phyloP scores from a whole-genome alignment of 2,888 invertebrate species.

The Mamestra brassicae region DNA sequence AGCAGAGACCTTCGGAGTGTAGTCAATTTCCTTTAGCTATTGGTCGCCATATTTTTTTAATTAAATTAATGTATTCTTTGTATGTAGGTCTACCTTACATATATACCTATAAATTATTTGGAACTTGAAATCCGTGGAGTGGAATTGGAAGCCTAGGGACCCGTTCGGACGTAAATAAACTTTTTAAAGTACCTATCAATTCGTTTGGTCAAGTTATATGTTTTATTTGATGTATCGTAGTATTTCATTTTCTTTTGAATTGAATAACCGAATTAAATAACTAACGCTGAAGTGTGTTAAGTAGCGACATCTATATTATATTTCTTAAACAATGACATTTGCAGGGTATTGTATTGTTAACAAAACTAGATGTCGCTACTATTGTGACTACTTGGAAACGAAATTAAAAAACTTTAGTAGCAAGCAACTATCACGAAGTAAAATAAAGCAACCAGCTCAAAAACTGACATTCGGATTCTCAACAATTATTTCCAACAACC shows the following conservation, averaged over 20 bases:
- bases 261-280: too few species aligned
- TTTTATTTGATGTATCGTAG: too few species aligned
- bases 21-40: not conserved
- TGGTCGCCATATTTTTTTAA: too few species aligned
- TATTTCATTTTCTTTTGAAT: too few species aligned
- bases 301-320: conserved; percentile 25
- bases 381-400: fast-evolving
- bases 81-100: too few species aligned
- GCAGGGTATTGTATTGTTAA: not conserved
- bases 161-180: too few species aligned
- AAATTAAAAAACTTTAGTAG: not conserved
- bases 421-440: not conserved
- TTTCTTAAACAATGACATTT: not conserved
- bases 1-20: conserved; percentile 26
- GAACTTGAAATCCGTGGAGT: not conserved
- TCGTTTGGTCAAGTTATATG: too few species aligned
- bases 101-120: conserved; percentile 1
- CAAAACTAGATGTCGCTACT: conserved; percentile 17
- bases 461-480: not conserved
- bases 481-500: not conserved
- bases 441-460: not conserved
- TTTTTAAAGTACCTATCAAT: not conserved
- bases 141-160: not conserved
- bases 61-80: too few species aligned
- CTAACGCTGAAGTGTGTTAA: not conserved